Evolutionary conservation across 1,140 invertebrate genomes (phyloP).

Genomic region (Liolophura sinensis): DNA sequence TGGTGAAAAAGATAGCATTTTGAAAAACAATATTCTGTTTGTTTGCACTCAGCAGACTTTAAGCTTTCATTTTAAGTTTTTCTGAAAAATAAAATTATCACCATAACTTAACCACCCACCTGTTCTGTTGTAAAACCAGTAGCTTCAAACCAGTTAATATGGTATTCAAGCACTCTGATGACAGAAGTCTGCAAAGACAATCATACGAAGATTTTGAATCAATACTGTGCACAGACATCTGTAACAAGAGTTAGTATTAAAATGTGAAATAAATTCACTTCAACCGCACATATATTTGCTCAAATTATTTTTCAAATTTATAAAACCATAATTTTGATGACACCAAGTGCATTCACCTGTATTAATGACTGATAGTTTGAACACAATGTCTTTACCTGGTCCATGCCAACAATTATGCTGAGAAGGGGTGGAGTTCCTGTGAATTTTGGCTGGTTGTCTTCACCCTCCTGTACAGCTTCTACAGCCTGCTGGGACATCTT

Average conservation of each 20-base stretch:
- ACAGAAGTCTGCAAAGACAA: constrained; percentile 52
- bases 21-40: no score
- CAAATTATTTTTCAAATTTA: not conserved
- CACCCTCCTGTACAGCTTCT: constrained; percentile 15
- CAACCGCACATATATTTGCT: not conserved
- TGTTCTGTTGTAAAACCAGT: constrained; percentile 54
- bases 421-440: constrained; percentile 55
- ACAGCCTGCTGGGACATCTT: constrained; percentile 17
- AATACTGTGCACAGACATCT: not conserved
- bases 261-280: not conserved
- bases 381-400: constrained; percentile 45
- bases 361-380: no score
- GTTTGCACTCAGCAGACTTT: no score
- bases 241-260: no score
- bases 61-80: no score
- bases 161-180: constrained; percentile 63
- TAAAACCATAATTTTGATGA: not conserved
- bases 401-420: constrained; percentile 60
- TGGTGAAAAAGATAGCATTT: no score
- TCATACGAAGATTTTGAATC: constrained; percentile 4
- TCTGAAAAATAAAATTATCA: constrained; percentile 1
- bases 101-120: constrained; percentile 21
- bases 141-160: constrained; percentile 60
- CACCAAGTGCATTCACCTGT: no score
- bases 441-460: not conserved